These are phyloP conservation scores for Hymenochirus boettgeri DNA, from an alignment of 2,113 vertebrate species.

Conservation along the genomic window DNA sequence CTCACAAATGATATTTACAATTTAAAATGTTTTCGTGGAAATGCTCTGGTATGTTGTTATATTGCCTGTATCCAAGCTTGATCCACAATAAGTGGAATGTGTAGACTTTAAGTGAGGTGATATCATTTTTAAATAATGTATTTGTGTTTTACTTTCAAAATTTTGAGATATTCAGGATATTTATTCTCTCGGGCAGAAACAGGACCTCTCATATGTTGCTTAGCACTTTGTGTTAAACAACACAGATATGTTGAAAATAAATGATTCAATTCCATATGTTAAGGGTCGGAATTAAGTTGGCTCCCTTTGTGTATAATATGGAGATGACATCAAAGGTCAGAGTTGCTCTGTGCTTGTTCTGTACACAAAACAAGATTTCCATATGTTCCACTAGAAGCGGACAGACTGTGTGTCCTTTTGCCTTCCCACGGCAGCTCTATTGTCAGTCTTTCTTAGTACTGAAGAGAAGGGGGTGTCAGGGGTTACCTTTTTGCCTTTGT, in stretches of 20 bases:
- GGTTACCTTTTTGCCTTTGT: constrained; percentile 65
- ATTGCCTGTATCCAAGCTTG: no score
- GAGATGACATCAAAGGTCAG: constrained; percentile 91
- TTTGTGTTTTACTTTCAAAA: no score
- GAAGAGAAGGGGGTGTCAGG: constrained; percentile 59
- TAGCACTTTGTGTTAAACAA: background rate
- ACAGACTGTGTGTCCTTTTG: constrained; percentile 69
- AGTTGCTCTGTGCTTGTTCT: constrained; percentile 83
- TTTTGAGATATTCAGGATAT: no score
- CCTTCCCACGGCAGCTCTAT: constrained; percentile 87
- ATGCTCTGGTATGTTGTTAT: no score
- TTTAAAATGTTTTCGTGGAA: no score
- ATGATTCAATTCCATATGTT: constrained; percentile 95
- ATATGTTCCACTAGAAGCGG: constrained; percentile 96
- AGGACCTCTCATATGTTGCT: background rate
- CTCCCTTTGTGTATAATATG: constrained; percentile 81
- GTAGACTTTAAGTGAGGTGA: no score
- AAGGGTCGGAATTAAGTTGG: constrained; percentile 84
- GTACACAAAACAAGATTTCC: constrained; percentile 96
- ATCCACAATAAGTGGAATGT: no score
- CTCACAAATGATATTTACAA: no score
- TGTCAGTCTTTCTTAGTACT: constrained; percentile 66
- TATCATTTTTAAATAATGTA: no score
- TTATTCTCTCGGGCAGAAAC: no score
- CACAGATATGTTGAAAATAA: constrained; percentile 61